A percentile compares a stretch with the other conserved stretches of the same genome.
These are phyloP conservation scores for Sterrhoptilus dennistouni DNA, from an alignment of 2,113 vertebrate genomes.

Conservation along the genomic window DNA sequence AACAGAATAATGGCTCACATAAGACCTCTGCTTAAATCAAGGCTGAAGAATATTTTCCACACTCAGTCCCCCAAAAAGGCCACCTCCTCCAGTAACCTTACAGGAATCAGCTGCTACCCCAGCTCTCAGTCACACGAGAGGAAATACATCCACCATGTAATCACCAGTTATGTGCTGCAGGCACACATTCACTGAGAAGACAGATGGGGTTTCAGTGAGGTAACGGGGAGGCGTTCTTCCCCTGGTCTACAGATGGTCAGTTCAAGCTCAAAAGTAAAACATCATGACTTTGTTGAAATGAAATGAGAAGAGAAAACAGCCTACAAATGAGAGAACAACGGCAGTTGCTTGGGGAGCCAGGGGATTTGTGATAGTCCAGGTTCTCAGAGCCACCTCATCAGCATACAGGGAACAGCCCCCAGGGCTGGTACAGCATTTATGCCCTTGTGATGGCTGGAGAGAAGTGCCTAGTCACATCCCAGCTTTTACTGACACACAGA, in stretches of 20 bases:
- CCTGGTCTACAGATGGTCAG: background rate
- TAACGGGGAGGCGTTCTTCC: background rate
- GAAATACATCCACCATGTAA: background rate
- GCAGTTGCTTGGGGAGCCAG: background rate
- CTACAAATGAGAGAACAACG: background rate
- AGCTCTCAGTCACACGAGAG: background rate
- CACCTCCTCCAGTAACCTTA: background rate
- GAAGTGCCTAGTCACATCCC: background rate
- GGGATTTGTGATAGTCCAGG: background rate
- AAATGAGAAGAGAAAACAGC: background rate
- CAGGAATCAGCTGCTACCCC: background rate
- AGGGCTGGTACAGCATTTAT: background rate
- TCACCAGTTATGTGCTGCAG: background rate
- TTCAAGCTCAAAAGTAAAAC: background rate
- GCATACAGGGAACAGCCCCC: rapidly evolving
- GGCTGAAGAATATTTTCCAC: background rate
- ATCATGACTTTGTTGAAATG: background rate
- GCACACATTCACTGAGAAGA: background rate
- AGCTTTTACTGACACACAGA: background rate
- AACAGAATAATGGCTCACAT: background rate
- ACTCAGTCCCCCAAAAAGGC: background rate
- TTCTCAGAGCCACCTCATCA: background rate
- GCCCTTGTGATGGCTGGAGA: background rate
- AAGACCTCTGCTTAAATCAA: background rate
- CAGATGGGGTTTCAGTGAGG: background rate